Evolutionary conservation across 2,797 vertebrate genomes (phyloP).

Genomic region (Aulostomus chinensis): DNA sequence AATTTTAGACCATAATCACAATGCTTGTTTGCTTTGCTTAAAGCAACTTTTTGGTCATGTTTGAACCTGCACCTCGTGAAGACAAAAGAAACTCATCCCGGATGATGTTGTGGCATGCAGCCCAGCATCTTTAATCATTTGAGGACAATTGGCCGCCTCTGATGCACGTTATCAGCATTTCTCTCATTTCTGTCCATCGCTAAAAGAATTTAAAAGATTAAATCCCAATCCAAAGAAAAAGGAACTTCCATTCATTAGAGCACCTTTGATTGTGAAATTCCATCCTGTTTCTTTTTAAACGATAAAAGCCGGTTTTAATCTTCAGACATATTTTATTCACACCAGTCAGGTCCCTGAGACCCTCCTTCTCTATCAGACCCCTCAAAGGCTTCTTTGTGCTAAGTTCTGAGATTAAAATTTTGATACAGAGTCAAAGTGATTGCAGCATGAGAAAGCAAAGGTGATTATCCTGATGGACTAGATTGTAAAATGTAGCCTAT

Average conservation of each 20-base stretch:
- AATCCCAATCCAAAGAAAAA: constrained; percentile 22
- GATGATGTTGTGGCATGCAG: too few species aligned
- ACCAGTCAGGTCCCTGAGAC: constrained; percentile 20
- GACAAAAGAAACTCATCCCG: too few species aligned
- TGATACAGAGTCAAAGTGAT: constrained; percentile 67
- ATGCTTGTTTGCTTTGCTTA: too few species aligned
- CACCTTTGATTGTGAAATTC: constrained; percentile 56
- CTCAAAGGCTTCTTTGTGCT: constrained; percentile 63
- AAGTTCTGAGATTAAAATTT: constrained; percentile 54
- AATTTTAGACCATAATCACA: too few species aligned
- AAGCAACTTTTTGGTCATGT: too few species aligned
- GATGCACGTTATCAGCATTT: constrained; percentile 43
- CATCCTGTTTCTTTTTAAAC: constrained; percentile 46
- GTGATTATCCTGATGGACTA: constrained; percentile 71
- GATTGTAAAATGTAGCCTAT: constrained; percentile 61
- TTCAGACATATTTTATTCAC: constrained; percentile 55
- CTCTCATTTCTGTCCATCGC: constrained; percentile 32
- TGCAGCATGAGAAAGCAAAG: constrained; percentile 58
- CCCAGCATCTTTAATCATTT: too few species aligned
- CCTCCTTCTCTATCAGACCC: constrained; percentile 44
- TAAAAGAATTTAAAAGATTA: constrained; percentile 15
- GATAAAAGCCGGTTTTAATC: constrained; percentile 61
- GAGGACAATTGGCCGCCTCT: constrained; percentile 41
- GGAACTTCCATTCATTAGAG: constrained; percentile 16
- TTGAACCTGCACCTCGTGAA: too few species aligned